Evolutionary conservation across 2,113 vertebrate genomes (phyloP), one percentile per base, ranked within the genome.

Genomic region (Coturnix japonica): DNA sequence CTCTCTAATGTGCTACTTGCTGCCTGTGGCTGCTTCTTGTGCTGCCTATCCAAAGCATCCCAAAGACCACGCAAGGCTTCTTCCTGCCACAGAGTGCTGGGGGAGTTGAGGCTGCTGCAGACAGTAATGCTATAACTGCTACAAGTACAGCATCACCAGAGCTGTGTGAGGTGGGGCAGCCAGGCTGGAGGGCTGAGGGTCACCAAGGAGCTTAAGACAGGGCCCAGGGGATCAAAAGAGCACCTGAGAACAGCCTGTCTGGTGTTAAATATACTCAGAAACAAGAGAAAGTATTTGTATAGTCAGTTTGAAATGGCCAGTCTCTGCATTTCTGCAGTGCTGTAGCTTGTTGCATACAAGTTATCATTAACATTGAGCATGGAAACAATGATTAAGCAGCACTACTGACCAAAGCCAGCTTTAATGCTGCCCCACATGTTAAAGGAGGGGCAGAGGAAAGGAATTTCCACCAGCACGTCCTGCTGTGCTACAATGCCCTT

Each of bases 251-350:
- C 35, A 28, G 35, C 17, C 13, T 25, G 11, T 19, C 35, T 43
- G 13, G 44, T 5, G 6, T 14, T 25, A 79, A 39, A 17, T 6
- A 4, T 1, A 0, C 30, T 37, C 46, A 30, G 53, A 11, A 75
- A n/a, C 30, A 57, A 54, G 22, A 0, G 0, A 10, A 47, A 69
- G 43, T 22, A 1, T 13, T 11, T 7, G 56, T 4, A 8, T 17
- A 22, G 31, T 20, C 17, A 3, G 39, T 30, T 16, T 39, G 49
- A 37, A 63, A 16, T 10, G 3, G 12, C 15, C 31, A 66, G 16
- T 41, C 47, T 59, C 16, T 4, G 2, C 6, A 14, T 11, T 39
- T 18, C 56, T 22, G 30, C 7, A 10, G 10, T 1, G 4, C 59
- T 6, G 35, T 2, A 35, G 28, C 1, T 41, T 2, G 13, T 5